phyloP scores from a whole-genome alignment of 1,140 invertebrate genomes.

The Akabosia matsudoensis region DNA sequence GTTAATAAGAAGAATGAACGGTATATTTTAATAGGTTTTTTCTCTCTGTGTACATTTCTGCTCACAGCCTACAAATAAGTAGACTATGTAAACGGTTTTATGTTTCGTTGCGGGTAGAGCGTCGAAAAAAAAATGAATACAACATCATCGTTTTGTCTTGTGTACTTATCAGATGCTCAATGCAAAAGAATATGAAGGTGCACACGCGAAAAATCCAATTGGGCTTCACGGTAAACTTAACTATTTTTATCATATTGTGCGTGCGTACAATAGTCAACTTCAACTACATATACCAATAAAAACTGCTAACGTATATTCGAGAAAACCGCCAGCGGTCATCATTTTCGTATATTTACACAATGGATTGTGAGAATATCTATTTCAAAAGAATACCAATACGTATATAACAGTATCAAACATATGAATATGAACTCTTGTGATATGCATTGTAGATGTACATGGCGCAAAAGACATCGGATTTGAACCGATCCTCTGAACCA shows the following conservation, averaged over 20 bases:
- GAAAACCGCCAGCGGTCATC: too few species aligned
- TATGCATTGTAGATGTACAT: neutral
- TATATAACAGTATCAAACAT: too few species aligned
- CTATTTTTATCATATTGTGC: too few species aligned
- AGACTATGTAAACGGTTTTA: conserved; percentile 16
- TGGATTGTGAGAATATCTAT: too few species aligned
- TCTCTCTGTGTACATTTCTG: neutral
- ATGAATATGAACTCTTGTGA: neutral
- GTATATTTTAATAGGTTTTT: conserved; percentile 18
- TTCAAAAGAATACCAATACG: too few species aligned
- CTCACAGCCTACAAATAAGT: neutral
- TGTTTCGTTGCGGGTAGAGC: neutral
- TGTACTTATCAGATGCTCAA: neutral
- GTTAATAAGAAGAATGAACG: conserved; percentile 15
- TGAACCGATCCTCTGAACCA: neutral
- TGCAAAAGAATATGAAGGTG: neutral
- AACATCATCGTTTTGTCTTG: neutral
- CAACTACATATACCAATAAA: too few species aligned
- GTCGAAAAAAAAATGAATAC: neutral
- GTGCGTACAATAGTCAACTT: too few species aligned
- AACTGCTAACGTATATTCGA: too few species aligned
- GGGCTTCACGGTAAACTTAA: too few species aligned
- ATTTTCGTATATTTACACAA: too few species aligned
- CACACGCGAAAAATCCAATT: too few species aligned
- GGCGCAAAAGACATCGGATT: neutral